phyloP scores from a whole-genome alignment of 2,888 invertebrate species.

The Sesamia inferens region DNA sequence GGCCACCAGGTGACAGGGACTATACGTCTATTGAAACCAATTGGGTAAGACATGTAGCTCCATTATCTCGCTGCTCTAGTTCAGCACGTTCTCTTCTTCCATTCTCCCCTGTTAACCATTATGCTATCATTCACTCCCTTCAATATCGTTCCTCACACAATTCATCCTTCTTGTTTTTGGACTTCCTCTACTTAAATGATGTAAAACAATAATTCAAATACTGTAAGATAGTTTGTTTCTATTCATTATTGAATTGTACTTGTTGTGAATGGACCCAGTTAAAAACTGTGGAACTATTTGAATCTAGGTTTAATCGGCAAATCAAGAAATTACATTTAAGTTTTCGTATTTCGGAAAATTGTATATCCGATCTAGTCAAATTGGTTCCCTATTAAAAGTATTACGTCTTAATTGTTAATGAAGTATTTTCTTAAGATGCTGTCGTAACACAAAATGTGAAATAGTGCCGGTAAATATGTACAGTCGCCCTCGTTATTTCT shows the following conservation, averaged over 20 bases:
- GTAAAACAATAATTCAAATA: constrained; percentile 2
- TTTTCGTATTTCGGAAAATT: constrained; percentile 10
- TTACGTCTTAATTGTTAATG: constrained; percentile 15
- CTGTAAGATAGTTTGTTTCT: constrained; percentile 1
- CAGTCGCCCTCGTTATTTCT: background rate
- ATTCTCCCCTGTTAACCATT: background rate
- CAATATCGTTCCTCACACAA: background rate
- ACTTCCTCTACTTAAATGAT: background rate
- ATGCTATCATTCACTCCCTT: background rate
- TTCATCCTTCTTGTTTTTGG: background rate
- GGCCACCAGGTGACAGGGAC: no score
- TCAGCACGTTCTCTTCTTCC: background rate
- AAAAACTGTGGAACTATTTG: background rate
- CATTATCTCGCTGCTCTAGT: no score
- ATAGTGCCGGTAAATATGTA: background rate
- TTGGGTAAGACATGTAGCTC: no score
- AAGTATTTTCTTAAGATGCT: constrained; percentile 5
- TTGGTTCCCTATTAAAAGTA: constrained; percentile 49
- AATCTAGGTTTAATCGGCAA: background rate
- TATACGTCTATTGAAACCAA: no score
- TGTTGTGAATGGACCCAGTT: background rate
- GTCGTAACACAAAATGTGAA: background rate
- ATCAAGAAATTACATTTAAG: constrained; percentile 10
- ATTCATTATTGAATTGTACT: background rate
- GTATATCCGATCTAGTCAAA: constrained; percentile 55